phyloP scores from a whole-genome alignment of 2,797 vertebrate species.

The Siniperca undulata region DNA sequence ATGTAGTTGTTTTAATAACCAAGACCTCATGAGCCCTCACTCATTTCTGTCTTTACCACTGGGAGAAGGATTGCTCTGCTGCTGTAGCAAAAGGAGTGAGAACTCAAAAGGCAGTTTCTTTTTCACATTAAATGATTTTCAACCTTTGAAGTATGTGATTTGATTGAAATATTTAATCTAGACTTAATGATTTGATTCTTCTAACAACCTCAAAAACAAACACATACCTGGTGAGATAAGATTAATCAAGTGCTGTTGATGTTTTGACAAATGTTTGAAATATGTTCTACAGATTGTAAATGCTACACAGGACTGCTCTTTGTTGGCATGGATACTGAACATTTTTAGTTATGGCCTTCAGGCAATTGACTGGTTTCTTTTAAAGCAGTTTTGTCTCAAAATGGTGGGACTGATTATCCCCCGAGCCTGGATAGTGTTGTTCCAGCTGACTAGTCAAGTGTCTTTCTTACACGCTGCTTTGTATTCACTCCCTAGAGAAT shows the following conservation, averaged over 20 bases:
- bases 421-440: constrained; percentile 61
- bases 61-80: constrained; percentile 41
- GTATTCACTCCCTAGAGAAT: constrained; percentile 71
- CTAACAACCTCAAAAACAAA: constrained; percentile 21
- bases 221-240: neutral
- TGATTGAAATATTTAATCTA: constrained; percentile 32
- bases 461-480: constrained; percentile 67
- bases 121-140: constrained; percentile 39
- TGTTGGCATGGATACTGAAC: constrained; percentile 39
- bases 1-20: constrained; percentile 49
- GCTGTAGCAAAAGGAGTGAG: constrained; percentile 2
- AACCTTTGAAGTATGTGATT: constrained; percentile 22
- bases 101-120: constrained; percentile 29
- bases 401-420: constrained; percentile 68
- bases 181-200: constrained; percentile 29
- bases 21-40: constrained; percentile 45
- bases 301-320: constrained; percentile 21
- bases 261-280: constrained; percentile 33
- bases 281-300: constrained; percentile 14
- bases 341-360: constrained; percentile 22
- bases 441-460: constrained; percentile 77
- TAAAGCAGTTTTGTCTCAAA: constrained; percentile 58
- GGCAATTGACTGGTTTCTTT: constrained; percentile 44
- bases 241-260: constrained; percentile 16
- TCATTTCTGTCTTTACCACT: constrained; percentile 46